phyloP scores from a whole-genome alignment of 2,113 vertebrate species.

The Ochotona curzoniae region DNA sequence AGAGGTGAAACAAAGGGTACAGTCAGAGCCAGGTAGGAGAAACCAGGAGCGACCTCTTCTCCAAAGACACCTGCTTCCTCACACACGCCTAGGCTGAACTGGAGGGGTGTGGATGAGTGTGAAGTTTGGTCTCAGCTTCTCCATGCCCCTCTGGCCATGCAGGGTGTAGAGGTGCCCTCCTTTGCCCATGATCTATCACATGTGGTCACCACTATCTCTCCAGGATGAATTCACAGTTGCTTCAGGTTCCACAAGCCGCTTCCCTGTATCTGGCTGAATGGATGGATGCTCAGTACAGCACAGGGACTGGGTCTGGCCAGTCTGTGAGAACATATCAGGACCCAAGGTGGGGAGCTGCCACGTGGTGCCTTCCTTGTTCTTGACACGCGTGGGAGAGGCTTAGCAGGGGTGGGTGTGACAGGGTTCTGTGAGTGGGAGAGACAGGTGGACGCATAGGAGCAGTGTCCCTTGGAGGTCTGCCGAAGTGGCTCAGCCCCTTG shows the following conservation, averaged over 20 bases:
- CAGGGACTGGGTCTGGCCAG: background rate
- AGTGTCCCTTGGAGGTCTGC: too few relatives aligned
- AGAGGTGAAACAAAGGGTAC: too few relatives aligned
- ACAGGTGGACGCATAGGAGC: too few relatives aligned
- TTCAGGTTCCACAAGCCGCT: slow-evolving; percentile 50
- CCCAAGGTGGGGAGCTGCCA: background rate
- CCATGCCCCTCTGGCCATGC: background rate
- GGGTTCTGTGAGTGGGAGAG: background rate
- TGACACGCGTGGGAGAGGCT: background rate
- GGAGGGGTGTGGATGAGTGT: background rate
- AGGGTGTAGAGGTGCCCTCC: background rate
- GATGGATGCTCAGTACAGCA: background rate
- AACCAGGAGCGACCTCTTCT: background rate
- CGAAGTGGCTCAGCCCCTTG: too few relatives aligned
- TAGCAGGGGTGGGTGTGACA: background rate
- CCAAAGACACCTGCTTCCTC: background rate
- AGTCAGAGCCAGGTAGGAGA: background rate
- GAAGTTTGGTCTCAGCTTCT: background rate
- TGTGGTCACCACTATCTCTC: slow-evolving; percentile 15
- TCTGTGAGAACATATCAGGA: background rate
- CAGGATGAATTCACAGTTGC: slow-evolving; percentile 75
- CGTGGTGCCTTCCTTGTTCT: background rate
- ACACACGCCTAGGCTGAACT: background rate
- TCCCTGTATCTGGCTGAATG: slow-evolving; percentile 48
- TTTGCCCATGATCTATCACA: background rate